Evolutionary conservation across 2,113 vertebrate species (phyloP).

Genomic region (Cacatua alba): DNA sequence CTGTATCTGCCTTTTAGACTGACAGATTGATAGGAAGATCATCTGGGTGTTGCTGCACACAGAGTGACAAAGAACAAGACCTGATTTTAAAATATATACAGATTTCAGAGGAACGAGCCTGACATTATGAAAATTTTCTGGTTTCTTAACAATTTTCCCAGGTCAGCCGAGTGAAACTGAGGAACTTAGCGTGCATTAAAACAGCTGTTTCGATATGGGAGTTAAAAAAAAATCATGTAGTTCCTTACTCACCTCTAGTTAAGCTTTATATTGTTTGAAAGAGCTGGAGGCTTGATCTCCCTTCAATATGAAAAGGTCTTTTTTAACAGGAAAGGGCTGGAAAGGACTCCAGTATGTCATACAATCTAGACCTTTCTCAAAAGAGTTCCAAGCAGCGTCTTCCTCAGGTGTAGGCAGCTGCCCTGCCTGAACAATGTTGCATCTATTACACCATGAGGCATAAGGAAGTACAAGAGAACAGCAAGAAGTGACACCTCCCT

Average conservation of each 20-base stretch:
- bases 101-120: background rate
- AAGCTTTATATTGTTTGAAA: background rate
- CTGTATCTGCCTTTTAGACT: background rate
- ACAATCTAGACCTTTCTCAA: background rate
- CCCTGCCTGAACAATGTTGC: background rate
- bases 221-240: background rate
- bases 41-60: background rate
- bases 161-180: background rate
- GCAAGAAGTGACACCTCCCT: background rate
- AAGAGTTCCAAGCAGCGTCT: background rate
- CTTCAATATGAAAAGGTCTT: background rate
- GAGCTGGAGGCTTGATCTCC: background rate
- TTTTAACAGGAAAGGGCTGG: background rate
- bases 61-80: background rate
- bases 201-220: background rate
- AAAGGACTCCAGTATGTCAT: background rate
- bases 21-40: background rate
- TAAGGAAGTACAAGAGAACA: background rate
- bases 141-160: background rate
- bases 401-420: background rate
- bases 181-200: background rate
- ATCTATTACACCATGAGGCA: background rate
- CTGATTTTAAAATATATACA: background rate
- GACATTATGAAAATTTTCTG: background rate
- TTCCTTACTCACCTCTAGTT: background rate